phyloP scores from a whole-genome alignment of 2,888 invertebrate genomes.

The Mamestra brassicae region DNA sequence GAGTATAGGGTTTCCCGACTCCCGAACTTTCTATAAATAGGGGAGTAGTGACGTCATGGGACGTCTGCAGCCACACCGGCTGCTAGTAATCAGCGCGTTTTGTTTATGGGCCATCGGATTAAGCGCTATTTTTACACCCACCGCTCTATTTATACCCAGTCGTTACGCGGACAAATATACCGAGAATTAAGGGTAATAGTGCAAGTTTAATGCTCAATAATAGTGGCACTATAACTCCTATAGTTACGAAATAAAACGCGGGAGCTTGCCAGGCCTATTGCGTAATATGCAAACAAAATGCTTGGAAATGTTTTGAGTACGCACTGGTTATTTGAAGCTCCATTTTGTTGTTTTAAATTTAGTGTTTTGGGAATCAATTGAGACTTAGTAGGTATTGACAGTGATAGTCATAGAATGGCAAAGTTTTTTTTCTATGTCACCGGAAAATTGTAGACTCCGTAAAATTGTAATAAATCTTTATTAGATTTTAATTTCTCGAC shows the following conservation, averaged over 20 bases:
- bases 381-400: neutral
- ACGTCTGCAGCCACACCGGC: constrained; percentile 82
- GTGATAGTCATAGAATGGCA: neutral
- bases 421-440: neutral
- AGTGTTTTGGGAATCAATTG: neutral
- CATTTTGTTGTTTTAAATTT: constrained; percentile 31
- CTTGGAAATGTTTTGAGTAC: constrained; percentile 53
- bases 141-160: constrained; percentile 62
- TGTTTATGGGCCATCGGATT: constrained; percentile 85
- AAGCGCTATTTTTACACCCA: constrained; percentile 72
- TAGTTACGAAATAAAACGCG: constrained; percentile 51
- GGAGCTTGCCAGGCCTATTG: constrained; percentile 56
- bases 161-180: constrained; percentile 56
- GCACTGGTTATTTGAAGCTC: constrained; percentile 18
- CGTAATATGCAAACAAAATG: constrained; percentile 51
- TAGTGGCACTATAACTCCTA: constrained; percentile 19
- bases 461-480: no score
- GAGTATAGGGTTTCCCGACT: constrained; percentile 83
- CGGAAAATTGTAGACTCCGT: no score
- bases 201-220: constrained; percentile 51
- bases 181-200: constrained; percentile 43
- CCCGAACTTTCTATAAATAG: constrained; percentile 72
- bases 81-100: constrained; percentile 80
- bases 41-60: constrained; percentile 80
- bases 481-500: no score